Base-by-base conservation (phyloP, 2,113 vertebrate genomes). In the Brachionichthys hirsutus region DNA sequence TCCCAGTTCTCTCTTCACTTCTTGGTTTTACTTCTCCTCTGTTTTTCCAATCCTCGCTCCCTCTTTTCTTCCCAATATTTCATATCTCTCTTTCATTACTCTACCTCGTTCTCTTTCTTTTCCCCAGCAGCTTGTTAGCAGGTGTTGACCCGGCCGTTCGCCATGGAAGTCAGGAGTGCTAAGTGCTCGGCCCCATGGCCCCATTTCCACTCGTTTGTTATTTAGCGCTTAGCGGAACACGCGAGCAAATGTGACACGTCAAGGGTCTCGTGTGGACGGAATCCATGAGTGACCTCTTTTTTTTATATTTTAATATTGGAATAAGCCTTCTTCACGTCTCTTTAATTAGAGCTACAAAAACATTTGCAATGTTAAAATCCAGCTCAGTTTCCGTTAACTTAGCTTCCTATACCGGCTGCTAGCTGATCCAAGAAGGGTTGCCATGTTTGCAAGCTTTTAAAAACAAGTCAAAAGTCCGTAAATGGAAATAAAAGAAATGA, bases 101-200 rank as follows among this genome's bases (percentile, higher is more conserved):
- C 1, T 17, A 49, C 16, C 40, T 59, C 36, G 1, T 35, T 67
- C 54, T 72, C 24, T 54, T 30, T 38, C 60, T 67, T 59, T 52
- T 63, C 67, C 69, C 55, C 52, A 36, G 63, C 79, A 83, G 84
- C 85, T 86, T 81, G 80, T 88, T 88, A 82, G 77, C 85, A 88
- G 85, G 80, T 85, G 84, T 89, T 84, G 73, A 80, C 70, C 87
- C 85, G 81, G 78, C 77, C 67, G 58, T 82, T 82, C 74, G 84
- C 70, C 78, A 82, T 48, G 80, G 72, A 83, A 75, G 70, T 57
- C 72, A 34, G 9, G 67, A 66, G 84, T 85, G 78, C 81, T 88
- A 85, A 87, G 83, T 81, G 83, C 67, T 80, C 77, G 75, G 71
- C 83, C 83, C 71, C 51, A 44, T 78, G 74, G 85, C 73, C 74